phyloP scores from a whole-genome alignment of 2,888 invertebrate species.

The Salpingus planirostris region DNA sequence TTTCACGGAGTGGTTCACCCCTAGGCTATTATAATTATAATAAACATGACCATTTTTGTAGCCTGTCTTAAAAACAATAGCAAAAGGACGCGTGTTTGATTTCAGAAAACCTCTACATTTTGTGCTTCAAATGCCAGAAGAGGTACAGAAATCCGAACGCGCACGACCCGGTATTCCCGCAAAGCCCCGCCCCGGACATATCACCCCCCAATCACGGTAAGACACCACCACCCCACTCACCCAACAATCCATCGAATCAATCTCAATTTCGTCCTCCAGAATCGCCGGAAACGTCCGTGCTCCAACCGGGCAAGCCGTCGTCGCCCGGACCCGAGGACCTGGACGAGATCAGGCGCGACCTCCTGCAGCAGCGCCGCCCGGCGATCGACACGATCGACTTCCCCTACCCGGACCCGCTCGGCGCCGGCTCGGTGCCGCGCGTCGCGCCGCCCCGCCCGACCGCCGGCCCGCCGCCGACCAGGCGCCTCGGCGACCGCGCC shows the following conservation, averaged over 20 bases:
- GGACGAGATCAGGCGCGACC: slow-evolving; percentile 31
- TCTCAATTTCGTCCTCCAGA: neutral
- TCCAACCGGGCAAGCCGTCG: slow-evolving; percentile 24
- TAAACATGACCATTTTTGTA: too few species aligned
- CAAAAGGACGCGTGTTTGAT: slow-evolving; percentile 6
- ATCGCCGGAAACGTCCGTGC: too few species aligned
- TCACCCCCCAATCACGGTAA: slow-evolving; percentile 34
- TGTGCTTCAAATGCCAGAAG: slow-evolving; percentile 46
- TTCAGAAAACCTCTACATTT: slow-evolving; percentile 41
- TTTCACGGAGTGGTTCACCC: too few species aligned
- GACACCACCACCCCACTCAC: too few species aligned
- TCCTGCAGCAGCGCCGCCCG: too few species aligned
- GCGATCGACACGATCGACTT: slow-evolving; percentile 43
- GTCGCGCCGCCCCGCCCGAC: slow-evolving; percentile 31
- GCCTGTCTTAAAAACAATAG: neutral
- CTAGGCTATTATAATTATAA: too few species aligned
- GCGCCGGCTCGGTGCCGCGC: slow-evolving; percentile 41
- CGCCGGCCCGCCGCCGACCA: slow-evolving; percentile 28
- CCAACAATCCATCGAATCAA: neutral
- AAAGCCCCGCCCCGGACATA: slow-evolving; percentile 37
- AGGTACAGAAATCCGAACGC: slow-evolving; percentile 34
- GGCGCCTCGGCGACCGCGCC: slow-evolving; percentile 46
- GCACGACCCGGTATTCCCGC: slow-evolving; percentile 21
- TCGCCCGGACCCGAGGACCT: slow-evolving; percentile 30
- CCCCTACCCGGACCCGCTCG: slow-evolving; percentile 47